These are phyloP conservation scores for Dromiciops gliroides DNA, from an alignment of 2,113 vertebrate species.

Conservation along the genomic window DNA sequence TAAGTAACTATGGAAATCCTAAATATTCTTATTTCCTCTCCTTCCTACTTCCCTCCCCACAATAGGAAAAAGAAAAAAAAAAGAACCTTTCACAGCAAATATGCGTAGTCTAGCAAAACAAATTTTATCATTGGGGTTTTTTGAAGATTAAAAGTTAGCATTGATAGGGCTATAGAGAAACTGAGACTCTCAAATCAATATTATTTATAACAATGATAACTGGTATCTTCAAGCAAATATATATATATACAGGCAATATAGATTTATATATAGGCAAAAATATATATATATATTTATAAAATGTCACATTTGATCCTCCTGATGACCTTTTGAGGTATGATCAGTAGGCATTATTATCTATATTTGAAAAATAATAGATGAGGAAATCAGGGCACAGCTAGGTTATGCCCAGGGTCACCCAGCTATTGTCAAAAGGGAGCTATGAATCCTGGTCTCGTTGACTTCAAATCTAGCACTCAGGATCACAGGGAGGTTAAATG, in stretches of 20 bases:
- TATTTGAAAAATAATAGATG: not conserved
- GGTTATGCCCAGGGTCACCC: not conserved
- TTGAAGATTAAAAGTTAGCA: not conserved
- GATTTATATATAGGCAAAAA: too few species aligned
- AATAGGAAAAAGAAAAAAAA: not conserved
- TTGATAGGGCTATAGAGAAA: not conserved
- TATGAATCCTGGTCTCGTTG: not conserved
- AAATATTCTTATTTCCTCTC: not conserved
- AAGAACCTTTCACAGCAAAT: not conserved
- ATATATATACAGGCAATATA: too few species aligned
- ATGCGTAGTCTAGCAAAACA: not conserved
- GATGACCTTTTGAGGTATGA: not conserved
- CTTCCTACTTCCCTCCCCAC: not conserved
- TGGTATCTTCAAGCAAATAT: not conserved
- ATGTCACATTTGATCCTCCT: not conserved
- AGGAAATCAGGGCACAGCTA: not conserved
- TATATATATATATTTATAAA: too few species aligned
- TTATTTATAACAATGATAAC: not conserved
- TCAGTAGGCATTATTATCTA: not conserved
- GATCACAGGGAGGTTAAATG: not conserved
- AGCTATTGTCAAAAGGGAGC: not conserved
- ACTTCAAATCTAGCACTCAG: not conserved
- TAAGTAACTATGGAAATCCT: not conserved
- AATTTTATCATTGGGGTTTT: not conserved
- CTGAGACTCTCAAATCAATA: not conserved